Evolutionary conservation across 1,140 invertebrate species (phyloP).

Genomic region (Lepeophtheirus salmonis): DNA sequence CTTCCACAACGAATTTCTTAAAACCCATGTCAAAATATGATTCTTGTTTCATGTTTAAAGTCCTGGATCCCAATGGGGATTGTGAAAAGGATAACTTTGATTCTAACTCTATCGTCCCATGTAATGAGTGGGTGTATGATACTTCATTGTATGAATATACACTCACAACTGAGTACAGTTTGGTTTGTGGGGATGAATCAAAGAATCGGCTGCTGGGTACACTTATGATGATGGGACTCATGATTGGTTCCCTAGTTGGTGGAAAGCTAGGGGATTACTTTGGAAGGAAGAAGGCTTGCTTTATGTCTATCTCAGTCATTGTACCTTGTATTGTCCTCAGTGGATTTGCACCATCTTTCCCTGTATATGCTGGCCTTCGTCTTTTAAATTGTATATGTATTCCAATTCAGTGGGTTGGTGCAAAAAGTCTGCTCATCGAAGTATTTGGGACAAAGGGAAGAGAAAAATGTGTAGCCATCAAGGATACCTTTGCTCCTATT

Average conservation of each 20-base stretch:
- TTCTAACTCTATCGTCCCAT: neutral
- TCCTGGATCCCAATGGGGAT: neutral
- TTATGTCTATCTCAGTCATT: neutral
- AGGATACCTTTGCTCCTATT: neutral
- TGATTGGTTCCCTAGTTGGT: slow-evolving; percentile 7
- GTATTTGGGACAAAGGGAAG: neutral
- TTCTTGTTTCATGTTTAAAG: neutral
- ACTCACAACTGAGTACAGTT: slow-evolving; percentile 3
- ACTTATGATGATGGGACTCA: neutral
- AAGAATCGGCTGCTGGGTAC: neutral
- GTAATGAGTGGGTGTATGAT: slow-evolving; percentile 3
- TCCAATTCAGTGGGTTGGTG: neutral
- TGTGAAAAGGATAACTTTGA: neutral
- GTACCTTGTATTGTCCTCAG: neutral
- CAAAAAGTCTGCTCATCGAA: neutral
- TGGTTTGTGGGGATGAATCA: neutral
- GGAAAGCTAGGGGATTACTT: slow-evolving; percentile 4
- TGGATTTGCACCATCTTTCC: neutral
- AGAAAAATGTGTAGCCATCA: neutral
- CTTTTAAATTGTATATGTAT: neutral
- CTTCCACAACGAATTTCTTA: neutral
- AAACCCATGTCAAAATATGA: neutral
- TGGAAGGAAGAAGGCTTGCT: slow-evolving; percentile 6
- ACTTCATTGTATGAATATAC: neutral
- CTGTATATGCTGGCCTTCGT: neutral